These are phyloP conservation scores for Microtus oregoni DNA, from an alignment of 2,113 vertebrate species.

Conservation along the genomic window DNA sequence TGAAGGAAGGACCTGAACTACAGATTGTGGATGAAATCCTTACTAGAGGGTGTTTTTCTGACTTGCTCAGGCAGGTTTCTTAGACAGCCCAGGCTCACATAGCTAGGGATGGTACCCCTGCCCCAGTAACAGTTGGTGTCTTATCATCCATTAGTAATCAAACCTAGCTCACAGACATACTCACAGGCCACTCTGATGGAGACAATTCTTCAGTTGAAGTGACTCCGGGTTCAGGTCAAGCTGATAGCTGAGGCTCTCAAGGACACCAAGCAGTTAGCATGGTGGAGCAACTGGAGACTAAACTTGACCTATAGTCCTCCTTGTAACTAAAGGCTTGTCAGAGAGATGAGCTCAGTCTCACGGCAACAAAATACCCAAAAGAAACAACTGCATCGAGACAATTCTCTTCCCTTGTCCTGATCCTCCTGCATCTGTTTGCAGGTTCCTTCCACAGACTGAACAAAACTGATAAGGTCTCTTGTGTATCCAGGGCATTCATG, in stretches of 20 bases:
- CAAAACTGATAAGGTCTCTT: conserved; percentile 37
- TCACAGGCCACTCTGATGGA: neutral
- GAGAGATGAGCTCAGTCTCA: conserved; percentile 8
- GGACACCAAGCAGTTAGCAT: neutral
- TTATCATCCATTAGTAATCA: neutral
- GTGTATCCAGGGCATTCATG: neutral
- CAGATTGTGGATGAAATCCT: neutral
- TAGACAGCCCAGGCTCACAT: neutral
- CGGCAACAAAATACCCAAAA: conserved; percentile 12
- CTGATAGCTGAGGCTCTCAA: neutral
- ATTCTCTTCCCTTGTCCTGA: conserved; percentile 7
- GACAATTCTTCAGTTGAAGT: no score
- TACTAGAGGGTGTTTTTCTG: neutral
- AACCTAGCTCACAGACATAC: neutral
- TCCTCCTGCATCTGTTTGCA: neutral
- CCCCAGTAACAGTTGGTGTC: no score
- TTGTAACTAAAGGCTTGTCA: neutral
- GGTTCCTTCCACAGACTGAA: neutral
- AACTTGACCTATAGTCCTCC: neutral
- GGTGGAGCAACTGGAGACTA: neutral
- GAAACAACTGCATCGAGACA: conserved; percentile 10
- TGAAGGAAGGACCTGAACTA: neutral
- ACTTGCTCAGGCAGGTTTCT: neutral
- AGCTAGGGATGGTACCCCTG: neutral
- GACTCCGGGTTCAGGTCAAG: neutral